Base-by-base conservation (phyloP, 2,113 vertebrate species). In the Climacteris rufus region DNA sequence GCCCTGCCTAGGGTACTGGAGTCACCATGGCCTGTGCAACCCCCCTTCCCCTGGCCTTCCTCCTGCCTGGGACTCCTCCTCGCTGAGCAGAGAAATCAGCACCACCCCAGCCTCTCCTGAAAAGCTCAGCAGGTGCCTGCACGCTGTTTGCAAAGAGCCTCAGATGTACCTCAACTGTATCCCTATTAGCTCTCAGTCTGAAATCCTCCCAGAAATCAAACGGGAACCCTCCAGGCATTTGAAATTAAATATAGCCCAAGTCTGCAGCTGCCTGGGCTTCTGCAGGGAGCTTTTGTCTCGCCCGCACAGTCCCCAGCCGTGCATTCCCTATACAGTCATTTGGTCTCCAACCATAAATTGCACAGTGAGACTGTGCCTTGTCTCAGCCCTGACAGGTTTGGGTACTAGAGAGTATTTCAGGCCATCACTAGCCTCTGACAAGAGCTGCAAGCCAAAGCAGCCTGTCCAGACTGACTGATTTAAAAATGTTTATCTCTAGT, bases 251-350 rank as follows among this genome's bases (percentile, higher is more conserved):
- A 71, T 18, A 91, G 76, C 21, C 47, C 52, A 59, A 59, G 30
- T 71, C 50, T 18, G 17, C 57, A 82, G 78, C 70, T 71, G 25
- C 54, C 65, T 75, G 39, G 18, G 31, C 30, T 91, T 87, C 84
- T 82, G 61, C 3, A 2, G 35, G 40, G 21, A 84, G 61, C 81
- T 63, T 57, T 63, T 74, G 27, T 77, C 80, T 72, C 9, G 1
- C 71, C 30, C 0, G 1, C 35, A n/a, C 0, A 0, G 60, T n/a
- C 50, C 83, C 87, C 69, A 70, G 40, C 44, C 47, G 3, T 37
- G 65, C 31, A 23, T 69, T 80, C 59, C 59, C 75, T 22, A 3
- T 18, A 10, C 40, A 52, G 60, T 63, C 9, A 2, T 76, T 86
- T 6, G 12, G 15, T 44, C 50, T 72, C 69, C 47, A 61, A 21